Evolutionary conservation across 2,113 vertebrate genomes (phyloP).

Genomic region (Forbesichthys agassizii): DNA sequence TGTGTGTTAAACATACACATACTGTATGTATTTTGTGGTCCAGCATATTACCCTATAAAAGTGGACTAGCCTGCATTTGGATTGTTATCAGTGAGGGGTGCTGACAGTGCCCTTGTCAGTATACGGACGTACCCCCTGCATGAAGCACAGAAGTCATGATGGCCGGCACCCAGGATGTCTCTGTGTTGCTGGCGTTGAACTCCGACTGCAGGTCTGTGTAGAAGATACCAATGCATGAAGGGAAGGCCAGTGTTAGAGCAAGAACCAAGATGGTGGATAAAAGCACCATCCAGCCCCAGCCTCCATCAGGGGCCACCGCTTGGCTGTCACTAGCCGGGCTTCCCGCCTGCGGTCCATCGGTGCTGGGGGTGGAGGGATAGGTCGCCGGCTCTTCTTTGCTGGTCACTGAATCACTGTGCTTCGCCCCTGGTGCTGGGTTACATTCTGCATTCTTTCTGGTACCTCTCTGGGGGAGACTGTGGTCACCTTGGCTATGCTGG

Average conservation of each 20-base stretch:
- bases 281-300: slow-evolving; percentile 86
- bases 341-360: no score
- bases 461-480: neutral
- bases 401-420: neutral
- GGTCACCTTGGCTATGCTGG: neutral
- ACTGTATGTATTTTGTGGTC: neutral
- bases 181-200: slow-evolving; percentile 82
- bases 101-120: neutral
- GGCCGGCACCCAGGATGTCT: slow-evolving; percentile 85
- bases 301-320: slow-evolving; percentile 57
- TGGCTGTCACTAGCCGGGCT: neutral
- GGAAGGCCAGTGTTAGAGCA: slow-evolving; percentile 80
- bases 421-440: neutral
- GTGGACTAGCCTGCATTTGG: neutral
- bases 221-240: slow-evolving; percentile 80
- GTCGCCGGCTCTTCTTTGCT: no score
- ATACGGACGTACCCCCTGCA: slow-evolving; percentile 75
- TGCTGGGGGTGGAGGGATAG: no score
- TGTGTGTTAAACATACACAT: neutral
- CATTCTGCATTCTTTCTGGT: neutral
- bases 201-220: slow-evolving; percentile 82
- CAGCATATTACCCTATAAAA: neutral
- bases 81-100: neutral
- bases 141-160: slow-evolving; percentile 81
- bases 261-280: slow-evolving; percentile 75